These are phyloP conservation scores for Pachypeltis micranthus DNA, from an alignment of 1,140 invertebrate genomes.

Conservation along the genomic window DNA sequence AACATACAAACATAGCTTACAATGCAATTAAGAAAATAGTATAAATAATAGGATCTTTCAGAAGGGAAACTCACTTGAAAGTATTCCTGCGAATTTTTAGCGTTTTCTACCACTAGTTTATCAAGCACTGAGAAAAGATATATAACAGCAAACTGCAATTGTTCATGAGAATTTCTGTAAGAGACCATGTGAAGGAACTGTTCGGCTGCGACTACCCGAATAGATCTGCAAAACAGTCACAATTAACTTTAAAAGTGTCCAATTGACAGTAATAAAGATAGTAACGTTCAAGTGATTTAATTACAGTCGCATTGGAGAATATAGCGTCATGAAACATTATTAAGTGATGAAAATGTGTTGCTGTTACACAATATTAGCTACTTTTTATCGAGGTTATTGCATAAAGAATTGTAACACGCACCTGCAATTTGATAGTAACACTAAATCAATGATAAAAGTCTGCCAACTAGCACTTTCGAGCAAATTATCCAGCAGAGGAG, in stretches of 20 bases:
- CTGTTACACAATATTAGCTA: too few species aligned
- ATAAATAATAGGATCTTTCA: too few species aligned
- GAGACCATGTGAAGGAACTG: slow-evolving; percentile 72
- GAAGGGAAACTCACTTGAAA: slow-evolving; percentile 47
- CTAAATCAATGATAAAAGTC: slow-evolving; percentile 76
- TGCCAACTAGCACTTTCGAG: slow-evolving; percentile 67
- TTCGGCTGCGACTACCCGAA: slow-evolving; percentile 64
- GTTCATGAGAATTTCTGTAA: slow-evolving; percentile 45
- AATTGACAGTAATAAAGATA: too few species aligned
- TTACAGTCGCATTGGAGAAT: too few species aligned
- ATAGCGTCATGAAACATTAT: too few species aligned
- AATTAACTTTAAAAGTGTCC: too few species aligned
- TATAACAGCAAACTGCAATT: slow-evolving; percentile 60
- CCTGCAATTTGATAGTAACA: slow-evolving; percentile 55
- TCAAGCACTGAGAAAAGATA: slow-evolving; percentile 65
- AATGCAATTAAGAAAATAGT: too few species aligned
- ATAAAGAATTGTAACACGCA: slow-evolving; percentile 25
- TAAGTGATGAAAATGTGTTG: too few species aligned
- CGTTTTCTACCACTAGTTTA: slow-evolving; percentile 59
- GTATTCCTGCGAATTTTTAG: slow-evolving; percentile 69
- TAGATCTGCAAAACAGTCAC: slow-evolving; percentile 36
- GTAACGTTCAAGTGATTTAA: too few species aligned
- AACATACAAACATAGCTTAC: too few species aligned
- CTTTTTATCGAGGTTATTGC: too few species aligned
- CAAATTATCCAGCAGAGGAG: slow-evolving; percentile 57